Percentiles rank a stretch among this genome's conserved stretches.
These are phyloP conservation scores for Sympetrum striolatum DNA, from an alignment of 2,888 invertebrate genomes.

Conservation along the genomic window DNA sequence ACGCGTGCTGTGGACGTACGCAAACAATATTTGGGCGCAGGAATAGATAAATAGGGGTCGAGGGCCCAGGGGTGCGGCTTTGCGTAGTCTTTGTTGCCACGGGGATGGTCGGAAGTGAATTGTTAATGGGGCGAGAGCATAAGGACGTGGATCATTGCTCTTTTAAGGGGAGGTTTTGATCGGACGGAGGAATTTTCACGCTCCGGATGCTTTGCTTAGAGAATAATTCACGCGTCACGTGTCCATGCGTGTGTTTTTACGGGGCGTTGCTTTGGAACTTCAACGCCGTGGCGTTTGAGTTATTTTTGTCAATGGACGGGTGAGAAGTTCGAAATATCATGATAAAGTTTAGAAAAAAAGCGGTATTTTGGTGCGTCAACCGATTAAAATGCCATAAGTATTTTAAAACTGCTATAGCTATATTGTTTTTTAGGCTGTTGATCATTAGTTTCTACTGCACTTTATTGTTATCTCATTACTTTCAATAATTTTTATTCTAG, in stretches of 20 bases:
- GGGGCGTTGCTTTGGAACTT: neutral
- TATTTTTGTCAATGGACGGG: too few relatives aligned
- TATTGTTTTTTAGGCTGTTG: too few relatives aligned
- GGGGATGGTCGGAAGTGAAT: neutral
- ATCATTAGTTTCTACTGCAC: too few relatives aligned
- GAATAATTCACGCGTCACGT: neutral
- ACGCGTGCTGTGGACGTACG: neutral
- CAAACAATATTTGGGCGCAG: neutral
- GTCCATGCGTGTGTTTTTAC: neutral
- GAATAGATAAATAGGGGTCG: neutral
- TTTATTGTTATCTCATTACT: too few relatives aligned
- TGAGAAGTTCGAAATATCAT: too few relatives aligned
- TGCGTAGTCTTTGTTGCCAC: neutral
- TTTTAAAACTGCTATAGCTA: too few relatives aligned
- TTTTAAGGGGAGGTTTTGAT: neutral
- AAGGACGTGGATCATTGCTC: neutral
- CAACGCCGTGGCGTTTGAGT: neutral
- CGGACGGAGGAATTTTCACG: neutral
- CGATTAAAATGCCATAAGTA: too few relatives aligned
- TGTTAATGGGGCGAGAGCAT: neutral
- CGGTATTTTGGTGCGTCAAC: too few relatives aligned
- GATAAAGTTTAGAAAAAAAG: too few relatives aligned
- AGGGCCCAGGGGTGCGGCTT: neutral
- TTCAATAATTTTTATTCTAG: too few relatives aligned
- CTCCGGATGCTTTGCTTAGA: neutral